These are phyloP conservation scores for Drosophila santomea DNA, from an alignment of 1,140 invertebrate species.

Conservation along the genomic window DNA sequence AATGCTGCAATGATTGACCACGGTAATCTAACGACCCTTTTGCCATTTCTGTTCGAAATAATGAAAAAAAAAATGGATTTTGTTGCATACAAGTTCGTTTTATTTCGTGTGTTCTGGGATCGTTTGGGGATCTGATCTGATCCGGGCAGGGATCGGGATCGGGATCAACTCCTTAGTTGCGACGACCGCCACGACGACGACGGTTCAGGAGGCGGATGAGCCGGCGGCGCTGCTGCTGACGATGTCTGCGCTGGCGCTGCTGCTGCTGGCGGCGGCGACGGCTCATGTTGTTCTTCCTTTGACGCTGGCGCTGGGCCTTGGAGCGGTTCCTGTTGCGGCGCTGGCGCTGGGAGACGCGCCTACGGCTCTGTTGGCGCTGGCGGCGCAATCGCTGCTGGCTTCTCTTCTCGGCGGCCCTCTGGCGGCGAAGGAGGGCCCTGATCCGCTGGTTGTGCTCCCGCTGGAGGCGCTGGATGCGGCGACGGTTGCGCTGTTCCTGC, in stretches of 20 bases:
- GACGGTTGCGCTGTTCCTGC: slow-evolving; percentile 61
- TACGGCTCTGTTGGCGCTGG: slow-evolving; percentile 39
- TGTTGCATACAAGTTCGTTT: slow-evolving; percentile 26
- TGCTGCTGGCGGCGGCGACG: slow-evolving; percentile 48
- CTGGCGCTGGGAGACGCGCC: slow-evolving; percentile 26
- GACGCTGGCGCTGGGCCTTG: slow-evolving; percentile 44
- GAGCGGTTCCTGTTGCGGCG: slow-evolving; percentile 59
- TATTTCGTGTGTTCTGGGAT: slow-evolving; percentile 19
- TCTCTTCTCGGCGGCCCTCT: slow-evolving; percentile 52
- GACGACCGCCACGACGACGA: slow-evolving; percentile 36
- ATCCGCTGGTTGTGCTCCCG: slow-evolving; percentile 62
- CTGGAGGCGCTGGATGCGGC: slow-evolving; percentile 64
- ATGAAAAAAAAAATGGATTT: slow-evolving; percentile 10
- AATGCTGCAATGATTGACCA: too few relatives aligned
- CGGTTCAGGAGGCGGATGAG: slow-evolving; percentile 36
- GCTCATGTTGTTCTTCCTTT: slow-evolving; percentile 18
- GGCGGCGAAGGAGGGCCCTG: slow-evolving; percentile 49
- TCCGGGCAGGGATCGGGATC: neutral
- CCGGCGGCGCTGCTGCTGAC: slow-evolving; percentile 38
- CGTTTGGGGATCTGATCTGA: neutral
- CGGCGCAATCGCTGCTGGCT: slow-evolving; percentile 36
- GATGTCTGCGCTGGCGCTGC: slow-evolving; percentile 25
- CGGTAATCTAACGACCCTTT: too few relatives aligned
- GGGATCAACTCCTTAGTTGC: slow-evolving; percentile 28
- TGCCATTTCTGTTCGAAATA: neutral